These are phyloP conservation scores for Ophioninae sp. DNA, from an alignment of 2,888 invertebrate genomes.

Conservation along the genomic window DNA sequence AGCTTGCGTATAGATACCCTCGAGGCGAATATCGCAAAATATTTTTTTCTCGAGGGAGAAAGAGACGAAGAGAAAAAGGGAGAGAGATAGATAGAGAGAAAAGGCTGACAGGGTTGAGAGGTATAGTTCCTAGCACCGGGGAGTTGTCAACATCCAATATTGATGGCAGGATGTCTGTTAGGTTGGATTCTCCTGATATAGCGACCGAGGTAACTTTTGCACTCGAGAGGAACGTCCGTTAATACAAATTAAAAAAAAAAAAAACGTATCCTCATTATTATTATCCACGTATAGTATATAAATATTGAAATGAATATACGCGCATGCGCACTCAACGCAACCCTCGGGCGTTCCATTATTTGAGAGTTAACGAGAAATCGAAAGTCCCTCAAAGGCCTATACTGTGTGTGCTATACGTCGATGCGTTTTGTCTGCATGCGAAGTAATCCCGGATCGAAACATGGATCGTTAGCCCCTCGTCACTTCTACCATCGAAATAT, in stretches of 20 bases:
- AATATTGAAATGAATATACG: constrained; percentile 14
- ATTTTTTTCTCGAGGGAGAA: constrained; percentile 73
- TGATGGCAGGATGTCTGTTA: constrained; percentile 77
- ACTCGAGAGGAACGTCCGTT: constrained; percentile 46
- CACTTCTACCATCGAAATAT: not conserved
- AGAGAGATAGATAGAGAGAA: constrained; percentile 58
- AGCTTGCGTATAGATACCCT: constrained; percentile 67
- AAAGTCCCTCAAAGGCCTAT: constrained; percentile 53
- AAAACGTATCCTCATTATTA: constrained; percentile 8
- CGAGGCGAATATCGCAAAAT: constrained; percentile 79
- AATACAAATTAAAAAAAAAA: constrained; percentile 6
- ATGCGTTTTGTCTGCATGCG: constrained; percentile 17
- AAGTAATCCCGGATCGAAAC: not conserved
- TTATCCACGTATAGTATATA: too few relatives aligned
- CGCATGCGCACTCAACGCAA: constrained; percentile 6
- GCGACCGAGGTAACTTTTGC: constrained; percentile 35
- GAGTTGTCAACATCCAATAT: constrained; percentile 79
- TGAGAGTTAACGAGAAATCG: constrained; percentile 67
- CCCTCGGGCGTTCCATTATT: constrained; percentile 64
- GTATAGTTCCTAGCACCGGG: constrained; percentile 66
- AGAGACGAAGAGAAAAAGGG: constrained; percentile 14
- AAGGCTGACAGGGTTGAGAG: constrained; percentile 75
- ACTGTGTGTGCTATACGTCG: constrained; percentile 43
- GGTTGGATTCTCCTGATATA: constrained; percentile 58
- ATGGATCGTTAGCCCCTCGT: not conserved